These are phyloP conservation scores for Climacteris rufus DNA, from an alignment of 2,113 vertebrate genomes.

Conservation along the genomic window DNA sequence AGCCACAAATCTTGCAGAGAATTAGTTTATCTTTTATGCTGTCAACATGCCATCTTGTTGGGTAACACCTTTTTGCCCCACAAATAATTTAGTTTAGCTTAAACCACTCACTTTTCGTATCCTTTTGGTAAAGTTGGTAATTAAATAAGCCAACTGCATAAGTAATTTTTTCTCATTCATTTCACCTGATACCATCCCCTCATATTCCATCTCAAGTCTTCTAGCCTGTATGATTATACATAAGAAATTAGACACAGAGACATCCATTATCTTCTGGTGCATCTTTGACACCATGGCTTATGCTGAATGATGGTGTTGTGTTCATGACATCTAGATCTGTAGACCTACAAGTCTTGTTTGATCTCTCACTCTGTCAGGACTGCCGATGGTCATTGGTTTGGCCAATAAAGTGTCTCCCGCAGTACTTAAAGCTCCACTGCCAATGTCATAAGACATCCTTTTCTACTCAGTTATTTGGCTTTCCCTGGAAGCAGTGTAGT, in stretches of 20 bases:
- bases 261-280: background rate
- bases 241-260: background rate
- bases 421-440: background rate
- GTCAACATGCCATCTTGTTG: background rate
- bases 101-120: background rate
- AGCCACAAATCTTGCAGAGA: background rate
- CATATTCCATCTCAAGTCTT: background rate
- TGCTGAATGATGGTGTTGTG: background rate
- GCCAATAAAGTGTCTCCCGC: background rate
- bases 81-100: background rate
- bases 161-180: background rate
- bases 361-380: background rate
- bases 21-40: background rate
- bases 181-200: background rate
- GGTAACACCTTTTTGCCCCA: background rate
- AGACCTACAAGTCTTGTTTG: background rate
- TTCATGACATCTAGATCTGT: background rate
- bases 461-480: background rate
- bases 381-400: background rate
- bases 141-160: background rate
- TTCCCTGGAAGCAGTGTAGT: background rate
- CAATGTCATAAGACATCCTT: background rate
- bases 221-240: background rate
- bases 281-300: background rate
- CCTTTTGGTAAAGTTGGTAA: background rate